Conservation (phyloP, 1,140 invertebrate genomes). For the Leptopilina clavipes region DNA sequence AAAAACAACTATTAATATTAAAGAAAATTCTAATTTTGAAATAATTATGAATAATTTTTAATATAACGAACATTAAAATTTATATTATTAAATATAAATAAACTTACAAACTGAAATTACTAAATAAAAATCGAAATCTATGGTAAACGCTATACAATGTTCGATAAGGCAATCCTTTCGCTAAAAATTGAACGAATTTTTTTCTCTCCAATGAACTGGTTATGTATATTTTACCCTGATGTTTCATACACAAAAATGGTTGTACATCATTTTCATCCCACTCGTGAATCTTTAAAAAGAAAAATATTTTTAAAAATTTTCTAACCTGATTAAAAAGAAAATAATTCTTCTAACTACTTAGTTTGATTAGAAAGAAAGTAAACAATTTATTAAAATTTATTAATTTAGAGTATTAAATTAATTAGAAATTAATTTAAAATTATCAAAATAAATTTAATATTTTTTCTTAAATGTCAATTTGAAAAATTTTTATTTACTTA, state of each 20-base stretch:
- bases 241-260: constrained; percentile 58
- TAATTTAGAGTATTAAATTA: too few relatives aligned
- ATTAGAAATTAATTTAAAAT: too few relatives aligned
- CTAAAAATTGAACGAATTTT: constrained; percentile 68
- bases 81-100: background rate
- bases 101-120: background rate
- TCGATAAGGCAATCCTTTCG: constrained; percentile 64
- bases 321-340: background rate
- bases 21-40: too few relatives aligned
- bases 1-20: too few relatives aligned
- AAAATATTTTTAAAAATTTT: background rate
- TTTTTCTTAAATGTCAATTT: too few relatives aligned
- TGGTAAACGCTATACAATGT: constrained; percentile 62
- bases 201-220: constrained; percentile 49
- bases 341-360: too few relatives aligned
- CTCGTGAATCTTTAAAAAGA: constrained; percentile 54
- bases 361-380: too few relatives aligned
- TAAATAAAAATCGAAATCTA: constrained; percentile 61
- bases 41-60: too few relatives aligned
- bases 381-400: too few relatives aligned
- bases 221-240: constrained; percentile 52
- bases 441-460: too few relatives aligned
- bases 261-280: constrained; percentile 56
- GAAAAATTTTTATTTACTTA: too few relatives aligned
- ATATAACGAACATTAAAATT: too few relatives aligned